Evolutionary conservation across 2,888 invertebrate species (phyloP), one percentile per base, ranked within the genome.

Genomic region (Bellardia pandia): DNA sequence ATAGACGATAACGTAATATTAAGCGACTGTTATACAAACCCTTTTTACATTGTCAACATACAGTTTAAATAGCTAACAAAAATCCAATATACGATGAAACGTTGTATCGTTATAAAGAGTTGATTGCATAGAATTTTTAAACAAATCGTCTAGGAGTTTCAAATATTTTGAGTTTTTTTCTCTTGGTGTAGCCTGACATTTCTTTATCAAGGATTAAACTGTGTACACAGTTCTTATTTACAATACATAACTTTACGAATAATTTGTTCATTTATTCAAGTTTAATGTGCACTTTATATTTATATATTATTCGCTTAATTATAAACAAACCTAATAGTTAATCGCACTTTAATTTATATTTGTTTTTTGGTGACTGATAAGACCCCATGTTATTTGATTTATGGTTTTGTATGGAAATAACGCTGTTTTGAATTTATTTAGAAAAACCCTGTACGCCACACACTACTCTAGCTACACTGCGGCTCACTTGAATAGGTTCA

Each of bases 341-440:
- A 23, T 56, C 6, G 56, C 13, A 60, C 33, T 60, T 60, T 60
- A 33, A 60, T 60, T 60, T 3, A 33, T 60, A 1, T 60, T 33
- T 60, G 30, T 60, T 11, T 56, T 56, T 60, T 23, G 56, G 6
- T 51, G n/a, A 51, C 45, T 33, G 51, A 69, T 69, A 69, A 69
- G 37, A 14, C n/a, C 13, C 60, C 13, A 23, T 48, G 30, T 33
- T 33, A 33, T 75, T 48, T n/a, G 60, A 60, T 75, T 48, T 33
- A 62, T 62, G 48, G 11, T 33, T 51, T 71, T 53, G 13, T 71
- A 53, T 37, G 2, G 30, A 62, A 64, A 53, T 72, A 72, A 8
- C 11, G 13, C 14, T 23, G 40, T 51, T 60, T 79, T 42, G 7
- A n/a, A 62, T 48, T 23, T 51, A 69, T 51, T 51, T 48, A 30